Evolutionary conservation across 64 coral and sea anemone genomes (phyloP).

Genomic region (Montipora sp.): DNA sequence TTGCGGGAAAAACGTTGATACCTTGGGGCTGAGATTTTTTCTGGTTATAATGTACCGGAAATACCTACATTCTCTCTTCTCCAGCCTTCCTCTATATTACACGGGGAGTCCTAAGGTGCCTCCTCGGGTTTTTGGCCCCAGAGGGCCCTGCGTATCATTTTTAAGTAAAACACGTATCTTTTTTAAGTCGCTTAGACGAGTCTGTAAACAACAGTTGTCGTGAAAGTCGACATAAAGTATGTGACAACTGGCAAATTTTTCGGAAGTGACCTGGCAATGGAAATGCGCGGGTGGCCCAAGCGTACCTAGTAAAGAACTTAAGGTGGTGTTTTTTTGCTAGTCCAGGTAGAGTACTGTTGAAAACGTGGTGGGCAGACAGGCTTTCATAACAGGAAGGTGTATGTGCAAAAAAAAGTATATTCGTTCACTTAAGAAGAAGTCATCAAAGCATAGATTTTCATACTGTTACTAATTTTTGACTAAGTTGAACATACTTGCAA

Average conservation of each 20-base stretch:
- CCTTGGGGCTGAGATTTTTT: too few relatives aligned
- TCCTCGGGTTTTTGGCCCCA: too few relatives aligned
- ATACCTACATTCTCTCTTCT: too few relatives aligned
- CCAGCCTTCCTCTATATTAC: too few relatives aligned
- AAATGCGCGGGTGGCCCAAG: background rate
- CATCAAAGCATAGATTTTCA: background rate
- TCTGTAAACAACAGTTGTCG: background rate
- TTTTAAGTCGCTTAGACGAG: constrained; percentile 4
- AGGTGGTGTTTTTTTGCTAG: background rate
- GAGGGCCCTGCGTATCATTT: background rate
- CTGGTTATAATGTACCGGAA: too few relatives aligned
- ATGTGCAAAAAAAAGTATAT: constrained; percentile 11
- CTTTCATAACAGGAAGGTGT: constrained; percentile 2
- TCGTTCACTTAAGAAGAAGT: constrained; percentile 11
- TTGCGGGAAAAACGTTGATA: too few relatives aligned
- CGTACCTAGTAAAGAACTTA: background rate
- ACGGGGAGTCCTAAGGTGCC: too few relatives aligned
- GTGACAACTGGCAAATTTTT: constrained; percentile 4
- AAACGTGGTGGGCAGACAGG: constrained; percentile 12
- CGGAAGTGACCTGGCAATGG: constrained; percentile 9
- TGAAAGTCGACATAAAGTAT: constrained; percentile 8
- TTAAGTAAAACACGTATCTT: background rate
- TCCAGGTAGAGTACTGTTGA: constrained; percentile 6
- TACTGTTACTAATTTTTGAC: too few relatives aligned
- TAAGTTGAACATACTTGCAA: too few relatives aligned